Evolutionary conservation across 2,797 vertebrate genomes (phyloP).

Genomic region (Acipenser ruthenus): DNA sequence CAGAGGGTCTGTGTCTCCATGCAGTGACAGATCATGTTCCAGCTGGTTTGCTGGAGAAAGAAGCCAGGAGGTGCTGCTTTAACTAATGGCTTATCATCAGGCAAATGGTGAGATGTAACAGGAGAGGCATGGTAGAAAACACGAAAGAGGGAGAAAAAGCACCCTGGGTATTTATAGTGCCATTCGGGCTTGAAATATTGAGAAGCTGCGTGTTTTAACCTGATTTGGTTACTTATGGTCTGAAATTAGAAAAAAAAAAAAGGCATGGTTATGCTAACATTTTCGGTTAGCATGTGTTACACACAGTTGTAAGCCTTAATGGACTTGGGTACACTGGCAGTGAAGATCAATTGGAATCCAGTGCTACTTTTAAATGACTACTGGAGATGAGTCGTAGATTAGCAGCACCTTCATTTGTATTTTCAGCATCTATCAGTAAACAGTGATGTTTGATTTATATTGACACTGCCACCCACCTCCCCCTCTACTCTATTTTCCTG

Average conservation of each 20-base stretch:
- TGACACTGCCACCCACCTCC: too few species aligned
- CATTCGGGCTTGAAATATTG: constrained; percentile 36
- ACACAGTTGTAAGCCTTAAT: constrained; percentile 9
- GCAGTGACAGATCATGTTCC: constrained; percentile 71
- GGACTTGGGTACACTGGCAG: constrained; percentile 16
- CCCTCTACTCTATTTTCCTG: too few species aligned
- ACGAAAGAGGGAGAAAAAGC: constrained; percentile 44
- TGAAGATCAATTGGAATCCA: constrained; percentile 50
- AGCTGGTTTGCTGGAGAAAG: constrained; percentile 61
- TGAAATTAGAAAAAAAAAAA: constrained; percentile 28
- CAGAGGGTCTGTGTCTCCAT: constrained; percentile 64
- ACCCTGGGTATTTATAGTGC: constrained; percentile 27
- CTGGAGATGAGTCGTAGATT: constrained; percentile 3
- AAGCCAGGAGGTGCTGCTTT: constrained; percentile 71
- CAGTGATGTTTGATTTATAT: too few species aligned
- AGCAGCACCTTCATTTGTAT: too few species aligned
- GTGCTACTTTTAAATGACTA: constrained; percentile 56
- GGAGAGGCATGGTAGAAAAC: constrained; percentile 44
- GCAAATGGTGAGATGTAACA: constrained; percentile 70
- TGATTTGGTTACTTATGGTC: constrained; percentile 53
- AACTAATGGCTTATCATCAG: constrained; percentile 78
- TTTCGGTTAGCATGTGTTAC: constrained; percentile 17
- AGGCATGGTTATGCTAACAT: constrained; percentile 40
- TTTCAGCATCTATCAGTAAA: too few species aligned
- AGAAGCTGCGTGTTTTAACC: constrained; percentile 45